Conservation (phyloP, 1,140 invertebrate species). For the Matsumurasca onukii region DNA sequence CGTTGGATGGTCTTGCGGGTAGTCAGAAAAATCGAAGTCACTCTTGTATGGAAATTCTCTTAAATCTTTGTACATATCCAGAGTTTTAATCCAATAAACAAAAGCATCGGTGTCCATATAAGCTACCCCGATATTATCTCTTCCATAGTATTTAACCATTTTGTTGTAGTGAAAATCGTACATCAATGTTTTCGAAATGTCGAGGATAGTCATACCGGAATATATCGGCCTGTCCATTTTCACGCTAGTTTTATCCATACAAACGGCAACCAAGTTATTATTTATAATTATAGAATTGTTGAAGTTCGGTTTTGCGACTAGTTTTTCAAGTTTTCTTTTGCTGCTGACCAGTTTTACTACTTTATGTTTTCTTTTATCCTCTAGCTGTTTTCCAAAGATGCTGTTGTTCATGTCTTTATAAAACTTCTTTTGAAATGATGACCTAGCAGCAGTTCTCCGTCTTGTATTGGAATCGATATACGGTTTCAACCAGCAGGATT, state of each 20-base stretch:
- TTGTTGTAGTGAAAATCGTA: slow-evolving; percentile 8
- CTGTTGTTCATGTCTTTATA: background rate
- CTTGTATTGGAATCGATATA: slow-evolving; percentile 15
- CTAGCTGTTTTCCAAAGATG: background rate
- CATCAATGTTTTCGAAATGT: background rate
- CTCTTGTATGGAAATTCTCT: background rate
- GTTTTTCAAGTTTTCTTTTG: background rate
- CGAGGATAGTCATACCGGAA: background rate
- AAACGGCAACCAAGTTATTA: background rate
- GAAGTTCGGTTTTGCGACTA: background rate
- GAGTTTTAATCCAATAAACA: background rate
- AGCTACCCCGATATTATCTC: background rate
- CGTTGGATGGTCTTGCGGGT: background rate
- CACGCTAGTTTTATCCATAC: background rate
- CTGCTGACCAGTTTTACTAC: background rate
- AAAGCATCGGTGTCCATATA: slow-evolving; percentile 1
- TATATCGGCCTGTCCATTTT: background rate
- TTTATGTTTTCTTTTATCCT: slow-evolving; percentile 13
- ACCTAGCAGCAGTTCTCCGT: background rate
- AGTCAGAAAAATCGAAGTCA: too few relatives aligned
- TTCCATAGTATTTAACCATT: background rate
- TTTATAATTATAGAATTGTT: background rate
- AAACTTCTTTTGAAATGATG: background rate
- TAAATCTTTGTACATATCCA: background rate
- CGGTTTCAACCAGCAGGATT: slow-evolving; percentile 8